Evolutionary conservation across 2,888 invertebrate species (phyloP).

Genomic region (Eupsilia transversa): DNA sequence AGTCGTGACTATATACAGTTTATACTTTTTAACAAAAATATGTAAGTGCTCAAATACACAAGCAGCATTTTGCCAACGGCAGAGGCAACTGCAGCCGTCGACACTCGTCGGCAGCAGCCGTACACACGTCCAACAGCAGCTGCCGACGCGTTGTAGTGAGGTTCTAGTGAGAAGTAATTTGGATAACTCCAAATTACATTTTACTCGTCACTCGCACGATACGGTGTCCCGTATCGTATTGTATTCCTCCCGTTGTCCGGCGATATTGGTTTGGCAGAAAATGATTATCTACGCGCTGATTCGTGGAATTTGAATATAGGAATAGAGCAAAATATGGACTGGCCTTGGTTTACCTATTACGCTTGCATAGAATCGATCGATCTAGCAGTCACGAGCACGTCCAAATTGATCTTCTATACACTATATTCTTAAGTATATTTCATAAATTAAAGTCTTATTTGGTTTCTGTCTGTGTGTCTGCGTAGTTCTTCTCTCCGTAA

Average conservation of each 20-base stretch:
- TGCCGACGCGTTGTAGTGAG: not conserved
- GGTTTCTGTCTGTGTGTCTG: not conserved
- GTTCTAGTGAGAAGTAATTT: not conserved
- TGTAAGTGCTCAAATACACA: not conserved
- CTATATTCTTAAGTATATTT: not conserved
- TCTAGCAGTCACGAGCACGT: not conserved
- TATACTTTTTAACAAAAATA: not conserved
- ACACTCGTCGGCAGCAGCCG: too few relatives aligned
- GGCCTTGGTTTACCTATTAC: constrained; percentile 16
- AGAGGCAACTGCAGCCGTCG: too few relatives aligned
- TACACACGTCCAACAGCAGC: not conserved
- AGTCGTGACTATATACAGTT: not conserved
- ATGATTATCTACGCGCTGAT: not conserved
- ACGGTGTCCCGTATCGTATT: not conserved
- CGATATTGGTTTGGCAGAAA: not conserved
- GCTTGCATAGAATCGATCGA: constrained; percentile 34
- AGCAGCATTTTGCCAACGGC: too few relatives aligned
- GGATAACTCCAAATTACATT: too few relatives aligned
- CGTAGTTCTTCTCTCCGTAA: not conserved
- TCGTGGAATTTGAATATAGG: constrained; percentile 4
- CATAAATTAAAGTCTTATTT: not conserved
- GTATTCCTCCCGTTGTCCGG: not conserved
- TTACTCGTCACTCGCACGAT: not conserved
- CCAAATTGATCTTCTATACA: not conserved
- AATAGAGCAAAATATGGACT: not conserved